Percentiles rank a stretch among this genome's conserved stretches.
Evolutionary conservation across 2,113 vertebrate species (phyloP).

Genomic region (Aythya baeri): DNA sequence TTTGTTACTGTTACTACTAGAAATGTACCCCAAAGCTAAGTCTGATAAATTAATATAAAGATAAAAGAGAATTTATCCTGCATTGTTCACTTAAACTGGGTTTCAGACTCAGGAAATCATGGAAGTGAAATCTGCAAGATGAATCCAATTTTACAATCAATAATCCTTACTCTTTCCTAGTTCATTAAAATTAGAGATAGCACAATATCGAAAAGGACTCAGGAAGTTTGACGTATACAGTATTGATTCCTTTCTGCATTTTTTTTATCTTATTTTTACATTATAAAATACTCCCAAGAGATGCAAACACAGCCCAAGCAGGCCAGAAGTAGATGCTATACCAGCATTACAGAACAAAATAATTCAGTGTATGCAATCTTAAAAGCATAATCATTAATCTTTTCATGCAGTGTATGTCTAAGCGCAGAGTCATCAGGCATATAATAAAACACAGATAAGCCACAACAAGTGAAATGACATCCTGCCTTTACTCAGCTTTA

Average conservation of each 20-base stretch:
- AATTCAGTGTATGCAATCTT: slow-evolving; percentile 45
- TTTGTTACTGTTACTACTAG: background rate
- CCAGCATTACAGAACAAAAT: slow-evolving; percentile 37
- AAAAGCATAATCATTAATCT: slow-evolving; percentile 63
- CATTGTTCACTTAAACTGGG: background rate
- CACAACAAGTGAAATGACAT: slow-evolving; percentile 1
- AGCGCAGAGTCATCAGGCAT: slow-evolving; percentile 17
- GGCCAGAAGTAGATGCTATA: slow-evolving; percentile 29
- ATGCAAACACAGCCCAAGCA: slow-evolving; percentile 26
- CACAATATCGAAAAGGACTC: background rate
- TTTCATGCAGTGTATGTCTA: slow-evolving; percentile 23
- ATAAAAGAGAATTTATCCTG: background rate
- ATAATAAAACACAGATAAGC: slow-evolving; percentile 46
- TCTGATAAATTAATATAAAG: background rate
- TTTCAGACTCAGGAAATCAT: background rate
- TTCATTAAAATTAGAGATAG: slow-evolving; percentile 30
- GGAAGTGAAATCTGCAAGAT: slow-evolving; percentile 4
- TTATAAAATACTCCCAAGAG: slow-evolving; percentile 42
- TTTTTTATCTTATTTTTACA: slow-evolving; percentile 59
- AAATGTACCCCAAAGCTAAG: background rate
- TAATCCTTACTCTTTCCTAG: background rate
- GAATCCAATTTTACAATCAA: background rate
- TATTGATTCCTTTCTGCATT: slow-evolving; percentile 36
- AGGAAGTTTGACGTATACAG: slow-evolving; percentile 2
- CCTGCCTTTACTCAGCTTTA: slow-evolving; percentile 36